Evolutionary conservation across 2,797 vertebrate species (phyloP), one percentile per base, ranked within the genome.

Genomic region (Xiphophorus birchmanni): DNA sequence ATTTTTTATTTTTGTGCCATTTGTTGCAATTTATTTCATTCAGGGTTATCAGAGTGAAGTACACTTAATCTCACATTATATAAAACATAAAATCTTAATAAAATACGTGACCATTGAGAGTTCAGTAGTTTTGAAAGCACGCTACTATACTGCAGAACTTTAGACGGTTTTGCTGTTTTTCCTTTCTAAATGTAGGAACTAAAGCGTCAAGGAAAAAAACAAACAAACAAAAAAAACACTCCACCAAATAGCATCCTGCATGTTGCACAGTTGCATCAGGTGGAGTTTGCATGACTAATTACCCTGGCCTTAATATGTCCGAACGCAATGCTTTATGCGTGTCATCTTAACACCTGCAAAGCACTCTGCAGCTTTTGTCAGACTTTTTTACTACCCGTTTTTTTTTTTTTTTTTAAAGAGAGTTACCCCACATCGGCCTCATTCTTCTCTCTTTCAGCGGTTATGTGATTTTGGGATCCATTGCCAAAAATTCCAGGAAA

Each of bases 401-500:
- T 67, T 37, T 40, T 2, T 40, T 40, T 21, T 21, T 40, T 40
- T 40, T 67, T 37, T 26, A 1, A n/a, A 75, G 78, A 84, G 78
- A 83, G 84, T 79, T 82, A 83, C 80, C 89, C 89, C 74, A 73
- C 7, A 48, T 89, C 89, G 74, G 72, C 54, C 78, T 63, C 52
- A 48, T 78, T 83, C 82, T 83, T 80, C 83, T 83, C 77, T 79
- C 74, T 73, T 84, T 88, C 85, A 91, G 89, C 67, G 81, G 91
- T 90, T 91, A 85, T 90, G 90, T 78, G 91, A 92, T 86, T 91
- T 87, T 58, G 77, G 87, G 80, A 86, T 80, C 83, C 81, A 35
- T 78, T 91, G 91, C 90, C 93, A 94, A 82, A 91, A 91, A 94
- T 94, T 93, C 88, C 92, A 94, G 89, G 90, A 93, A 94, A 93